phyloP scores from a whole-genome alignment of 2,797 vertebrate genomes.

The Thalassophryne amazonica region DNA sequence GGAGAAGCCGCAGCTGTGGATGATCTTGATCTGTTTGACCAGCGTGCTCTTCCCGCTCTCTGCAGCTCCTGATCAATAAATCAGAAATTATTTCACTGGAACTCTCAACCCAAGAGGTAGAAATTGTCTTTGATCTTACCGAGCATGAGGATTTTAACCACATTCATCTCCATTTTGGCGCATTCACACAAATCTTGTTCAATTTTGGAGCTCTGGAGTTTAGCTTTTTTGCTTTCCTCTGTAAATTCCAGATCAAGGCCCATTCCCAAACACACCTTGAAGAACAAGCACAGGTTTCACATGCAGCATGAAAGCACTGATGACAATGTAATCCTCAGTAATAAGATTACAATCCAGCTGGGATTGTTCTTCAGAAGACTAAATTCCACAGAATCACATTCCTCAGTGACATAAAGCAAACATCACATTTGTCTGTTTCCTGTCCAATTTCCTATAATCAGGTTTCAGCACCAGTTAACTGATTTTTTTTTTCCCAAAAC shows the following conservation, averaged over 20 bases:
- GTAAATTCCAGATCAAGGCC: constrained; percentile 56
- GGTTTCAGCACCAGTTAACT: too few species aligned
- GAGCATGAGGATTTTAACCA: constrained; percentile 75
- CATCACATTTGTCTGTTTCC: too few species aligned
- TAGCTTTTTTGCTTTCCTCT: constrained; percentile 70
- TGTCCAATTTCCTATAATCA: too few species aligned
- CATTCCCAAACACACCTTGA: constrained; percentile 63
- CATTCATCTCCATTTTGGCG: constrained; percentile 59
- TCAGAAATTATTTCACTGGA: background rate
- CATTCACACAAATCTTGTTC: constrained; percentile 68
- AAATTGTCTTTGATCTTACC: constrained; percentile 42
- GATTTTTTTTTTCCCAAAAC: too few species aligned
- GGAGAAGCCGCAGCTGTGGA: constrained; percentile 76
- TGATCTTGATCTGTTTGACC: constrained; percentile 80
- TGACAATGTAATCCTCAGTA: too few species aligned
- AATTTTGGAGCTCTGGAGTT: constrained; percentile 62
- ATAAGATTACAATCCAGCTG: too few species aligned
- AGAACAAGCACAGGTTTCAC: background rate
- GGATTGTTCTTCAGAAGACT: too few species aligned
- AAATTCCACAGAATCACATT: too few species aligned
- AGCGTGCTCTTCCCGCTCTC: constrained; percentile 81
- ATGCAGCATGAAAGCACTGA: background rate
- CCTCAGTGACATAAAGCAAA: too few species aligned
- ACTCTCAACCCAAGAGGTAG: background rate
- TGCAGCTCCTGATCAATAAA: constrained; percentile 60